Conservation (phyloP, 2,888 invertebrate species). For the Plagiodera versicolora region DNA sequence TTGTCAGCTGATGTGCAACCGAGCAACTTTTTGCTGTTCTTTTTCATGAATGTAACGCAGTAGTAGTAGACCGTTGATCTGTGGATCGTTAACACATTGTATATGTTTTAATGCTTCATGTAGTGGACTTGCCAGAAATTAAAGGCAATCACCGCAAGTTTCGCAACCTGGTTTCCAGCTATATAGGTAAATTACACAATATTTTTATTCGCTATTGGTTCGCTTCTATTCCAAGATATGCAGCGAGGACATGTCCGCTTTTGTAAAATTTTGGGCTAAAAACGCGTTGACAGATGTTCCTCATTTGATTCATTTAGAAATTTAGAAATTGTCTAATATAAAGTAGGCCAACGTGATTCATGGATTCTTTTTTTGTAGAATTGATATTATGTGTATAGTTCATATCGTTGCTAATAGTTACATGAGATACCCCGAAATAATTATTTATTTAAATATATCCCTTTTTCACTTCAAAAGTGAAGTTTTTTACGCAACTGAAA, state of each 20-base stretch:
- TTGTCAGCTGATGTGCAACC: neutral
- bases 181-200: constrained; percentile 81
- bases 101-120: constrained; percentile 56
- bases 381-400: too few relatives aligned
- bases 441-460: too few relatives aligned
- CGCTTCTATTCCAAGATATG: constrained; percentile 3
- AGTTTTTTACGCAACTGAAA: too few relatives aligned
- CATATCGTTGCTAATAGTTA: too few relatives aligned
- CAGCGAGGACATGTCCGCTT: constrained; percentile 5
- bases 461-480: too few relatives aligned
- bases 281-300: too few relatives aligned
- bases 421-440: too few relatives aligned
- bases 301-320: too few relatives aligned
- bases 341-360: too few relatives aligned
- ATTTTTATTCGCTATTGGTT: constrained; percentile 19
- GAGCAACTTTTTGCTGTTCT: constrained; percentile 4
- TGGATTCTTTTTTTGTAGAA: too few relatives aligned
- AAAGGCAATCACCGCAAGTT: constrained; percentile 99
- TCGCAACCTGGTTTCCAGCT: constrained; percentile 98
- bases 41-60: constrained; percentile 10
- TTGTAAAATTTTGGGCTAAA: neutral
- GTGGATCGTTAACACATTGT: constrained; percentile 34
- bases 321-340: too few relatives aligned
- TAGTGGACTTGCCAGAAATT: constrained; percentile 98
- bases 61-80: constrained; percentile 35